Evolutionary conservation across 2,888 invertebrate species (phyloP).

Genomic region (Drosophila phalerata): DNA sequence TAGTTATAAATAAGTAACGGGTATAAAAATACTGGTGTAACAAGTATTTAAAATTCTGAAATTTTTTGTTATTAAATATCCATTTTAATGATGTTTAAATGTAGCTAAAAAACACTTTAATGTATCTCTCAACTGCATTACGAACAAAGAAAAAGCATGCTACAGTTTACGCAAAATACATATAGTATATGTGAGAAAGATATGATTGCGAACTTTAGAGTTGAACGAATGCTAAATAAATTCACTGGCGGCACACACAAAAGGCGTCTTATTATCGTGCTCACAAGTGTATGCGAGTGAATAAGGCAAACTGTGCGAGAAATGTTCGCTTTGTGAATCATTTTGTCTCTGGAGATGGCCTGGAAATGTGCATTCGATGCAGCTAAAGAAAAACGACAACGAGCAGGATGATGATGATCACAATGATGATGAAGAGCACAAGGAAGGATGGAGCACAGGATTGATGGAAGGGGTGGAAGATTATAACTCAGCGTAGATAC

Average conservation of each 20-base stretch:
- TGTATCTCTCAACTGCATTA: background rate
- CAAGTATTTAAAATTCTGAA: too few species aligned
- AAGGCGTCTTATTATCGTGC: conserved; percentile 46
- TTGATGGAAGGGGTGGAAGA: background rate
- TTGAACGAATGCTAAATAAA: conserved; percentile 38
- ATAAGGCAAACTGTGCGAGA: conserved; percentile 68
- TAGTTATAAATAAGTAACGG: too few species aligned
- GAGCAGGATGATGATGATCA: background rate
- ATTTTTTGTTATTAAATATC: too few species aligned
- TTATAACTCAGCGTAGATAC: conserved; percentile 17
- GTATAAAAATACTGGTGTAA: too few species aligned
- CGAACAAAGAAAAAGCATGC: background rate
- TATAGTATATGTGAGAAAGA: background rate
- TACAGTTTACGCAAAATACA: conserved; percentile 12
- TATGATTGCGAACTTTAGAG: conserved; percentile 6
- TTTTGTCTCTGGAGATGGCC: conserved; percentile 53
- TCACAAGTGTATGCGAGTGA: conserved; percentile 38
- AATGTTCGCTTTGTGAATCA: conserved; percentile 70
- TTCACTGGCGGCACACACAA: conserved; percentile 36
- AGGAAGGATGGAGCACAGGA: background rate
- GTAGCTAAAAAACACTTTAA: background rate
- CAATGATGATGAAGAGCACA: conserved; percentile 3
- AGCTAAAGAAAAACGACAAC: conserved; percentile 15
- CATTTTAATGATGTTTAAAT: background rate
- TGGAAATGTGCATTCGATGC: conserved; percentile 51